Conservation (phyloP, 2,888 invertebrate species). For the Drosophila recens region DNA sequence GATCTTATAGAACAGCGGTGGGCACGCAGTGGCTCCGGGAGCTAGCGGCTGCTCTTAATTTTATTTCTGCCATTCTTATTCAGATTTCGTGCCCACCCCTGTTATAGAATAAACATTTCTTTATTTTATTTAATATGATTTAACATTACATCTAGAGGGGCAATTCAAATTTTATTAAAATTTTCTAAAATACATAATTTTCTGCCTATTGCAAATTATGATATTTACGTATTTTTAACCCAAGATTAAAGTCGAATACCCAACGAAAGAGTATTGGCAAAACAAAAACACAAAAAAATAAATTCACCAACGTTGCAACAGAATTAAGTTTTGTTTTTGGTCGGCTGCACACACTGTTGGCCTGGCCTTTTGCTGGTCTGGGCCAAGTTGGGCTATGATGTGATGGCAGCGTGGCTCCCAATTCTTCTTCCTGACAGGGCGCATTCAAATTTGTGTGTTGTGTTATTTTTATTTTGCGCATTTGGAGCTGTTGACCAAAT, state of each 20-base stretch:
- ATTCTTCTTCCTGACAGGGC: conserved; percentile 67
- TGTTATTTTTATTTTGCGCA: conserved; percentile 40
- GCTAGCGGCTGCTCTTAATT: too few species aligned
- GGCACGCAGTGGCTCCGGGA: too few species aligned
- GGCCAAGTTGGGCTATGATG: conserved; percentile 7
- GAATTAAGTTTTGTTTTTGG: conserved; percentile 70
- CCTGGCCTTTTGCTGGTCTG: not conserved
- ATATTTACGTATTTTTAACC: not conserved
- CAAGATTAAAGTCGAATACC: not conserved
- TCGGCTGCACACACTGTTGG: conserved; percentile 62
- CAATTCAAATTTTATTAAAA: too few species aligned
- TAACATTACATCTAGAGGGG: too few species aligned
- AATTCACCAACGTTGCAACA: conserved; percentile 54
- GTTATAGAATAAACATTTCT: too few species aligned
- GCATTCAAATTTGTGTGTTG: conserved; percentile 65
- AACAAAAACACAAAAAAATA: conserved; percentile 15
- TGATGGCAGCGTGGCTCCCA: conserved; percentile 46
- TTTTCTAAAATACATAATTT: too few species aligned
- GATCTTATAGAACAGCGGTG: too few species aligned
- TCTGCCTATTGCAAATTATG: too few species aligned
- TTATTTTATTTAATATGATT: too few species aligned
- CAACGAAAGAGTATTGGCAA: conserved; percentile 1
- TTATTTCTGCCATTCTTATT: too few species aligned
- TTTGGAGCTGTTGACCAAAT: conserved; percentile 68
- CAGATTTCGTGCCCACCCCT: too few species aligned